A percentile compares a stretch with the other conserved stretches of the same genome.
Conservation (phyloP, 1,140 invertebrate genomes). For the Euglossa dilemma region DNA sequence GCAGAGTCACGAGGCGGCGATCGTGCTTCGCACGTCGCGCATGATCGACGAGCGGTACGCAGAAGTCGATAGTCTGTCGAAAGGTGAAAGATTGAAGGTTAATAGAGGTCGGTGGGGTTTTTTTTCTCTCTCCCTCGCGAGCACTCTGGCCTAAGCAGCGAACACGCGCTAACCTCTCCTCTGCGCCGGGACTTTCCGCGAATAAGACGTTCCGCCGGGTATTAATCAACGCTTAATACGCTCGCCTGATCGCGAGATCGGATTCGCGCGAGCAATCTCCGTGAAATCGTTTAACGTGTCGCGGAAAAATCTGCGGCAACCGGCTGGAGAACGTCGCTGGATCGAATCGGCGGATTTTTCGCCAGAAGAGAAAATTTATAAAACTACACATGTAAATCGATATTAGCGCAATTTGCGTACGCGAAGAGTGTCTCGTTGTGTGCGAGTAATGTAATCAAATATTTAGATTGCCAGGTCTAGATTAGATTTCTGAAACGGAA, state of each 20-base stretch:
- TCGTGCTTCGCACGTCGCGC: constrained; percentile 13
- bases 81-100: constrained; percentile 68
- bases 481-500: background rate
- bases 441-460: background rate
- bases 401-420: background rate
- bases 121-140: constrained; percentile 1
- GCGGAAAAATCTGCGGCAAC: background rate
- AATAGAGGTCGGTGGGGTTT: constrained; percentile 66
- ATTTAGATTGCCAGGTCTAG: background rate
- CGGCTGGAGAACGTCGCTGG: background rate
- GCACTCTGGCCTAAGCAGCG: too few relatives aligned
- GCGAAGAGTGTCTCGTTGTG: too few relatives aligned
- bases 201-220: constrained; percentile 26
- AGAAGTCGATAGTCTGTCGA: constrained; percentile 62
- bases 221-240: constrained; percentile 36
- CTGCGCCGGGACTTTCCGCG: constrained; percentile 25
- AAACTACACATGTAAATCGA: background rate
- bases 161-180: constrained; percentile 22
- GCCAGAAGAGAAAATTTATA: background rate
- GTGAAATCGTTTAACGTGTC: background rate
- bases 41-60: constrained; percentile 61
- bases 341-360: background rate
- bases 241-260: background rate
- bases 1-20: background rate
- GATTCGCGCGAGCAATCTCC: background rate